phyloP scores from a whole-genome alignment of 1,140 invertebrate species.

The Conopomorpha cramerella region DNA sequence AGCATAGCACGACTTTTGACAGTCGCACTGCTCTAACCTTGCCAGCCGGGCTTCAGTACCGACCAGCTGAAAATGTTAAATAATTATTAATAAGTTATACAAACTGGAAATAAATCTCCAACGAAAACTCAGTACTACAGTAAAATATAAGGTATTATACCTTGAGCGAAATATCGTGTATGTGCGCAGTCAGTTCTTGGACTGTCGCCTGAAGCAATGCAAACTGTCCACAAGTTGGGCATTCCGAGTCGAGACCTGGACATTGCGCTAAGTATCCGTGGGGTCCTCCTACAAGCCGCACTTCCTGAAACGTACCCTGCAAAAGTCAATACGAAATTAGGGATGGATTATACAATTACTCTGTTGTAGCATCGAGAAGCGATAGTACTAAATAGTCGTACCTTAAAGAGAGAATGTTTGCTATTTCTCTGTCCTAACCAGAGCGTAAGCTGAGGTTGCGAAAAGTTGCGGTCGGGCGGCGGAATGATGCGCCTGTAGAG shows the following conservation, averaged over 20 bases:
- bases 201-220: constrained; percentile 78
- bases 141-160: constrained; percentile 33
- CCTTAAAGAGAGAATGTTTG: constrained; percentile 87
- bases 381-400: constrained; percentile 26
- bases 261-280: constrained; percentile 87
- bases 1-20: constrained; percentile 81
- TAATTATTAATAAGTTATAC: background rate
- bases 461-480: constrained; percentile 76
- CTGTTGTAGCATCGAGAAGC: background rate
- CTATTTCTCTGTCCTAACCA: constrained; percentile 87
- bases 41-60: constrained; percentile 75
- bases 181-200: constrained; percentile 66
- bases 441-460: constrained; percentile 71
- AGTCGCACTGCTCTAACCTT: constrained; percentile 85
- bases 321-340: constrained; percentile 5
- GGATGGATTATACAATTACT: background rate
- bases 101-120: background rate
- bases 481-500: constrained; percentile 72
- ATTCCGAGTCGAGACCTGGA: constrained; percentile 81
- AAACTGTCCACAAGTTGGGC: constrained; percentile 90
- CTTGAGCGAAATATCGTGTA: constrained; percentile 72
- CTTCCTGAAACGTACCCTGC: constrained; percentile 86
- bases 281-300: constrained; percentile 80
- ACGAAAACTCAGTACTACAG: background rate
- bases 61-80: constrained; percentile 65